These are phyloP conservation scores for Spinibarbus caldwelli DNA, from an alignment of 2,797 vertebrate species.

Conservation along the genomic window DNA sequence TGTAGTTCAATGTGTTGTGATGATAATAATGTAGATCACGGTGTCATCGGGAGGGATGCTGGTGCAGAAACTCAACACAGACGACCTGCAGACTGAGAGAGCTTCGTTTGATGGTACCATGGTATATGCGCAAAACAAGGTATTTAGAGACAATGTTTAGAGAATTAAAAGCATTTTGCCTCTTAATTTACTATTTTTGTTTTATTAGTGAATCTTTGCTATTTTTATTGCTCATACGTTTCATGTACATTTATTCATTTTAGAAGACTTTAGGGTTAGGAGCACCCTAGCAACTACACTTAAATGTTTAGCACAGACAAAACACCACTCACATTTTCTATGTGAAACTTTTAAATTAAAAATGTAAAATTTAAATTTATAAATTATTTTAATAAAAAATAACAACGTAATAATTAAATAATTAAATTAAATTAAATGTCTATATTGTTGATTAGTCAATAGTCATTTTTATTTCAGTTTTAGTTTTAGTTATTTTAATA, in stretches of 20 bases:
- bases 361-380: too few species aligned
- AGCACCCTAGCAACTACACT: neutral
- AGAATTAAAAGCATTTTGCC: neutral
- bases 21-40: conserved; percentile 71
- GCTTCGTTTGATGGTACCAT: conserved; percentile 72
- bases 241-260: neutral
- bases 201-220: neutral
- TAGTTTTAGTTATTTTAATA: too few species aligned
- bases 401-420: too few species aligned
- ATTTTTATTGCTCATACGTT: neutral
- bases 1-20: conserved; percentile 13
- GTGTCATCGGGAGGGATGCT: conserved; percentile 82
- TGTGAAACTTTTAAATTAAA: too few species aligned
- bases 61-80: conserved; percentile 74
- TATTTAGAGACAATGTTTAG: conserved; percentile 45
- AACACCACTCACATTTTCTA: neutral
- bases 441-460: too few species aligned
- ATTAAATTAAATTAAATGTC: too few species aligned
- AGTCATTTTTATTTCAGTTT: too few species aligned
- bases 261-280: neutral
- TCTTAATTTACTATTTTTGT: neutral
- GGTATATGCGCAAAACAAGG: conserved; percentile 81
- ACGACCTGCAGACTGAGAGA: conserved; percentile 75
- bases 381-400: too few species aligned
- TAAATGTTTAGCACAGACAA: neutral